A percentile compares a stretch with the other conserved stretches of the same genome.
These are phyloP conservation scores for Crocallis elinguaria DNA, from an alignment of 2,888 invertebrate genomes.

Conservation along the genomic window DNA sequence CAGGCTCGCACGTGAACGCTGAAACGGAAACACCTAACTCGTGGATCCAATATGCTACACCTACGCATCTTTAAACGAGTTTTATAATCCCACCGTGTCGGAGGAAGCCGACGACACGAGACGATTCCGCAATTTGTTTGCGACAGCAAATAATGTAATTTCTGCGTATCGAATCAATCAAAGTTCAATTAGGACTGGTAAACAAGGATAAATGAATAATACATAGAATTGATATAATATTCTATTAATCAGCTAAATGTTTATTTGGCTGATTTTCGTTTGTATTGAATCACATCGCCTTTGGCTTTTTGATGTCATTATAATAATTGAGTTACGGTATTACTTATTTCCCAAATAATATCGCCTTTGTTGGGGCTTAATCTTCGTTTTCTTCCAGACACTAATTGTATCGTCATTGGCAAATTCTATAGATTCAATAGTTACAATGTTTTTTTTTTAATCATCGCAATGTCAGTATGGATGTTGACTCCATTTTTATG, in stretches of 20 bases:
- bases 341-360: too few relatives aligned
- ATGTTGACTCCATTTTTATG: too few relatives aligned
- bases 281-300: neutral
- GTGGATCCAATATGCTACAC: neutral
- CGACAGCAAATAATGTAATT: neutral
- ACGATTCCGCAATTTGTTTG: neutral
- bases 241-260: neutral
- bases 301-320: too few relatives aligned
- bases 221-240: neutral
- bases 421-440: too few relatives aligned
- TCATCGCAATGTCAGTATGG: too few relatives aligned
- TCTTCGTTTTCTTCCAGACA: too few relatives aligned
- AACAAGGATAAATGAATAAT: neutral
- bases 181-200: neutral
- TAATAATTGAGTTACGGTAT: too few relatives aligned
- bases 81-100: slow-evolving; percentile 2
- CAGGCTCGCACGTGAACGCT: too few relatives aligned
- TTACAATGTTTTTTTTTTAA: too few relatives aligned
- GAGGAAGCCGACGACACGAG: neutral
- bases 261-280: neutral
- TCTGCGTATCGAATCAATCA: neutral
- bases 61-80: slow-evolving; percentile 4
- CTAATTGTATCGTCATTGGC: too few relatives aligned
- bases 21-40: too few relatives aligned
- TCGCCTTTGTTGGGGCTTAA: too few relatives aligned